These are phyloP conservation scores for Microcebus griseorufus DNA, from an alignment of 2,113 vertebrate species.

Conservation along the genomic window DNA sequence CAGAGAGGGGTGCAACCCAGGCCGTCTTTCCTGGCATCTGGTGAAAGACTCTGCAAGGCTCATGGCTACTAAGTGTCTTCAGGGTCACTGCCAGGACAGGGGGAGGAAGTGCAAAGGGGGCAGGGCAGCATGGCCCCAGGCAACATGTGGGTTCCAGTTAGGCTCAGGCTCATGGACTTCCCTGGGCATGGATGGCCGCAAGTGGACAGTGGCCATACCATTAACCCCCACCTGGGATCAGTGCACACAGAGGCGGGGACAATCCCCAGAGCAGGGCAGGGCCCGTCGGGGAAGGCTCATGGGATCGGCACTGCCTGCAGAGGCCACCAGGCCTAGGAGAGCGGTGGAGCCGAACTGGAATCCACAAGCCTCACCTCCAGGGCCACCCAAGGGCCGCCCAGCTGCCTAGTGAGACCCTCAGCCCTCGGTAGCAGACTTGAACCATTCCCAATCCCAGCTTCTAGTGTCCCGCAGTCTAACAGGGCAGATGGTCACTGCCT, in stretches of 20 bases:
- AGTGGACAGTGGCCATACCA: neutral
- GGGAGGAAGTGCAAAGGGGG: neutral
- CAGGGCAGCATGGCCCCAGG: neutral
- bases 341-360: neutral
- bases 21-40: neutral
- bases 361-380: neutral
- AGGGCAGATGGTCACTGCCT: neutral
- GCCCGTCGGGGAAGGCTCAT: neutral
- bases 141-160: neutral
- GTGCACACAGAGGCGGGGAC: neutral
- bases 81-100: neutral
- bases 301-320: rapidly evolving
- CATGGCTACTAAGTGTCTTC: neutral
- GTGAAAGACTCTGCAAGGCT: neutral
- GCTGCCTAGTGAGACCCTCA: neutral
- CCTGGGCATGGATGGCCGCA: neutral
- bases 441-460: neutral
- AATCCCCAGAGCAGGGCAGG: neutral
- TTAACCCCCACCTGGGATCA: rapidly evolving
- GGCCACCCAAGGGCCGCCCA: neutral
- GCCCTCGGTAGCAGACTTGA: neutral
- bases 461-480: neutral
- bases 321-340: neutral
- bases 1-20: neutral
- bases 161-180: neutral